Conservation (phyloP, 2,888 invertebrate species). For the Pimpla rufipes region DNA sequence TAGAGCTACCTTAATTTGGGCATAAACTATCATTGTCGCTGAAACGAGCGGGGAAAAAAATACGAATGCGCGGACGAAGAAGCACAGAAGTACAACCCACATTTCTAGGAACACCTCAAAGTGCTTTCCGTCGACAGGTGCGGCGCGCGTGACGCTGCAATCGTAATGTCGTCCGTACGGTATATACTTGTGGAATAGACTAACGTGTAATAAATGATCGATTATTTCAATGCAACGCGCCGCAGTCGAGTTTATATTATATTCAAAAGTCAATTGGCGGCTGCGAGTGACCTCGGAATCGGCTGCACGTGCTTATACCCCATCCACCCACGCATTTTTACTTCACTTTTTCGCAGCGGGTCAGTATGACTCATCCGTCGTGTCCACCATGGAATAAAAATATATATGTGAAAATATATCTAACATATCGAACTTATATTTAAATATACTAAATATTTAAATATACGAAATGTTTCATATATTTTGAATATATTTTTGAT, state of each 20-base stretch:
- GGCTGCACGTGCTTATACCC: neutral
- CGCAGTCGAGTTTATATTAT: neutral
- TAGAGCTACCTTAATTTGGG: constrained; percentile 2
- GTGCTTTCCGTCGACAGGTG: neutral
- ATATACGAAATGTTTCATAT: too few relatives aligned
- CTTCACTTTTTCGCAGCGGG: too few relatives aligned
- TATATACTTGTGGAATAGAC: constrained; percentile 8
- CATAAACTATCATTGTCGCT: neutral
- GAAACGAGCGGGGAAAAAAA: neutral
- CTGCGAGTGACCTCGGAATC: neutral
- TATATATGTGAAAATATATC: too few relatives aligned
- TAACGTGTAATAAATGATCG: constrained; percentile 28
- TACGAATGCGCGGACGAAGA: neutral
- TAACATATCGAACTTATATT: too few relatives aligned
- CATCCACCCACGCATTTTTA: neutral
- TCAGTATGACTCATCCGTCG: too few relatives aligned
- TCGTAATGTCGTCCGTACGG: constrained; percentile 24
- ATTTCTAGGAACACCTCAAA: neutral
- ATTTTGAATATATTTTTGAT: too few relatives aligned
- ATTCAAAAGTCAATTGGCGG: neutral
- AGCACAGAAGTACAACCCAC: neutral
- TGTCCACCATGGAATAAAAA: too few relatives aligned
- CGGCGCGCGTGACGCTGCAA: constrained; percentile 10
- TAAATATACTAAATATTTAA: too few relatives aligned
- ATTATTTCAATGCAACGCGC: neutral